These are phyloP conservation scores for Rhizoglyphus robini DNA, from an alignment of 1,140 invertebrate species.

Conservation along the genomic window DNA sequence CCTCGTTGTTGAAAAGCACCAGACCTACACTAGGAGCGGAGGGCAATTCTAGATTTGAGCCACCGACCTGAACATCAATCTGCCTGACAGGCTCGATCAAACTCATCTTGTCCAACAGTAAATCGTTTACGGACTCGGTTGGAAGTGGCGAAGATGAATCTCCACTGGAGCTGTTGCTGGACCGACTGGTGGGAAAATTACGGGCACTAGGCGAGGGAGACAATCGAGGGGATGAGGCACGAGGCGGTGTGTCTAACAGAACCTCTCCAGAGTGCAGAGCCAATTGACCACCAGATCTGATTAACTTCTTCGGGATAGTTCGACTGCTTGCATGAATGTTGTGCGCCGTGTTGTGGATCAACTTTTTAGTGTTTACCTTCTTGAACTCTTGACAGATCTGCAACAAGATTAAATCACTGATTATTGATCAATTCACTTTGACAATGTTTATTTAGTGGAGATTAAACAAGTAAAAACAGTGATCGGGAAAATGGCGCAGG, in stretches of 20 bases:
- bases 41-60: background rate
- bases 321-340: background rate
- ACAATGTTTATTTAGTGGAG: too few species aligned
- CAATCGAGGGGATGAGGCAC: background rate
- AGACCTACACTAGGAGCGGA: conserved; percentile 25
- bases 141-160: background rate
- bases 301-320: background rate
- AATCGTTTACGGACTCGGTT: background rate
- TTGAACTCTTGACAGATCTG: conserved; percentile 6
- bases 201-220: conserved; percentile 4
- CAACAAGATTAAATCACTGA: background rate
- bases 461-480: too few species aligned
- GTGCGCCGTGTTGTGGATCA: background rate
- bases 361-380: conserved; percentile 7
- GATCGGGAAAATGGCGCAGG: background rate
- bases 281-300: background rate
- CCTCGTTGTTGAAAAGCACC: conserved; percentile 40
- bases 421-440: background rate
- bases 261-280: background rate
- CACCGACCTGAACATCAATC: too few species aligned
- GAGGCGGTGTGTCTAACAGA: background rate
- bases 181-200: background rate
- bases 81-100: background rate
- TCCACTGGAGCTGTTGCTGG: background rate
- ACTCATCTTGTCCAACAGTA: background rate